Base-by-base conservation (phyloP, 2,797 vertebrate genomes). In the Psittacula derbiana region DNA sequence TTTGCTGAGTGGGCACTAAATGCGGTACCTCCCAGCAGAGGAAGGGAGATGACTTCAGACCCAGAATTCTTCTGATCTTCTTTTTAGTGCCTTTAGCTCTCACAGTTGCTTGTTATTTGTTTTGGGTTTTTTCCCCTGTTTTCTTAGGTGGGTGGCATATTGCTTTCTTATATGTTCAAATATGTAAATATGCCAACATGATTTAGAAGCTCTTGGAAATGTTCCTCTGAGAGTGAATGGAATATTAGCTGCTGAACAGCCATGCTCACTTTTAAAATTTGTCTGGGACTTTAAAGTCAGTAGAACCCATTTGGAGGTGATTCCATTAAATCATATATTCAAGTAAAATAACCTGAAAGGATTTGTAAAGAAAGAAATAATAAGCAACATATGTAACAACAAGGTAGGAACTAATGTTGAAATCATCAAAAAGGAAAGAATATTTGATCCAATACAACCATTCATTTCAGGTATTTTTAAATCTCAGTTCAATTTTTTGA, bases 41-140 rank as follows among this genome's bases (percentile, higher is more conserved):
- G 64, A 92, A 96, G 67, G 55, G 79, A 89, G 55, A 60, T 73
- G 49, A 79, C 50, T 93, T 96, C 38, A 83, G 62, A 50, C 31
- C 64, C 62, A 61, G 18, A 69, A 64, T 58, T 75, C 24, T 50
- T 92, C 84, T 90, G 47, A 55, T 75, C 36, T 79, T 93, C 79
- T 84, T 93, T 93, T 94, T 88, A 86, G 50, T 66, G 47, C 7
- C 69, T 81, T 61, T n/a, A 90, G n/a, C 69, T 88, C 87, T 91
- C 65, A 57, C 13, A 80, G 18, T 74, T 80, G 14, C 15, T 17
- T 33, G 10, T 41, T 79, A 6, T 50, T 15, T 38, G 36, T 38
- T 38, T 38, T 46, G 55, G 16, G 14, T 16, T 49, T 13, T 20
- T 27, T 27, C 5, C 28, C n/a, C n/a, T 24, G 55, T 71, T 58